Conservation (phyloP, 2,888 invertebrate species). For the Acrobasis repandana region DNA sequence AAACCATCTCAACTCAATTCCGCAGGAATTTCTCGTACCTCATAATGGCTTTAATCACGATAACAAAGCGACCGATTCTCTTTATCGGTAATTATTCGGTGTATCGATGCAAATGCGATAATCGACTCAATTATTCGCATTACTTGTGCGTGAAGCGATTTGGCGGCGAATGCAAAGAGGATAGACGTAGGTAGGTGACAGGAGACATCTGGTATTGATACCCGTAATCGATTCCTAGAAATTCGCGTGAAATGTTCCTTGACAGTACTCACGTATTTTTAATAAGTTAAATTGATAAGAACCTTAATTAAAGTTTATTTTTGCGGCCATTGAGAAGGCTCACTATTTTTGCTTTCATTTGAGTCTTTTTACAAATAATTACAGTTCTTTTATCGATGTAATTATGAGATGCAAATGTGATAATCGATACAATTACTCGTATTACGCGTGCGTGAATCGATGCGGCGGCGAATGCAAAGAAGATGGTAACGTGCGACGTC, state of each 20-base stretch:
- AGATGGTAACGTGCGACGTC: background rate
- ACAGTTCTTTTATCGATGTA: slow-evolving; percentile 9
- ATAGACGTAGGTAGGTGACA: no score
- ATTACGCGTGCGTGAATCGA: slow-evolving; percentile 2
- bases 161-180: slow-evolving; percentile 9
- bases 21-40: background rate
- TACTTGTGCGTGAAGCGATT: background rate
- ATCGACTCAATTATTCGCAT: slow-evolving; percentile 13
- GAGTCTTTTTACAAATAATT: no score
- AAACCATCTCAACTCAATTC: background rate
- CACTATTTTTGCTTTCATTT: no score
- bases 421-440: slow-evolving; percentile 15
- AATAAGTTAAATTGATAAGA: no score
- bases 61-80: slow-evolving; percentile 4
- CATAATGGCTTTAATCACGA: slow-evolving; percentile 12
- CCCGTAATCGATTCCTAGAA: no score
- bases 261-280: no score
- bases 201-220: no score
- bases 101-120: slow-evolving; percentile 24
- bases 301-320: no score
- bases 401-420: slow-evolving; percentile 18
- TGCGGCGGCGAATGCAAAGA: slow-evolving; percentile 5
- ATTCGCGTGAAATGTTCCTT: no score
- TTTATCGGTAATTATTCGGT: slow-evolving; percentile 21
- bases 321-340: no score